Evolutionary conservation across 2,113 vertebrate genomes (phyloP), one percentile per base, ranked within the genome.

Genomic region (Himantopus leucocephalus): DNA sequence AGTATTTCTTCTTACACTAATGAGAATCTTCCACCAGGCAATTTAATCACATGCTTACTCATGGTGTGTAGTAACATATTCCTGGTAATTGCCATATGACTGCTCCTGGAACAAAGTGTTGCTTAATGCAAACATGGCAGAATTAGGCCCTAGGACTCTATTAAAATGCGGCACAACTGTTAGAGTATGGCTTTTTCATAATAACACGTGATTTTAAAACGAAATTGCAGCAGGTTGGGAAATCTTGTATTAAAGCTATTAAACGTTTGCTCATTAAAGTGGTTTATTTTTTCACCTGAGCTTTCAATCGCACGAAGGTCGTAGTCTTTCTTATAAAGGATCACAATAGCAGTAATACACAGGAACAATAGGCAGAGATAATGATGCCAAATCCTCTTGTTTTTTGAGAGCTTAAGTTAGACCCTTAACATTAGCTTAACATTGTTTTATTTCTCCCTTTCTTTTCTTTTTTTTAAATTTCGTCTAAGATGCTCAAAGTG

Each of bases 31-130:
- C 73, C 62, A 94, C n/a, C 39, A 85, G 56, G 53, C 72, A 88
- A 96, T 91, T 85, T 91, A 89, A 92, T 75, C 52, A 52, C 82
- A 87, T 9, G n/a, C 85, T 97, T 91, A 79, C 91, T 87, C 97
- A 91, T 5, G 29, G 41, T 86, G 88, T 72, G 37, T 74, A 87
- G 89, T 70, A 94, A 85, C 21, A 10, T 75, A 73, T 58, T 70
- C 32, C 66, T 87, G 84, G 84, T 85, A 92, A 96, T 89, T 95
- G 95, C 73, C 60, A 37, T 55, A 72, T 24, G 59, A 84, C 83
- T 88, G 87, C 62, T 89, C 34, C 53, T 90, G 66, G 85, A 96
- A 94, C 60, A 87, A 84, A 96, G 88, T 19, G 8, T 68, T 95
- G 35, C 64, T 76, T 68, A 89, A 94, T 83, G 75, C 82, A 86